Evolutionary conservation across 1,140 invertebrate species (phyloP), one percentile per base, ranked within the genome.

Genomic region (Brachionus paranguensis): DNA sequence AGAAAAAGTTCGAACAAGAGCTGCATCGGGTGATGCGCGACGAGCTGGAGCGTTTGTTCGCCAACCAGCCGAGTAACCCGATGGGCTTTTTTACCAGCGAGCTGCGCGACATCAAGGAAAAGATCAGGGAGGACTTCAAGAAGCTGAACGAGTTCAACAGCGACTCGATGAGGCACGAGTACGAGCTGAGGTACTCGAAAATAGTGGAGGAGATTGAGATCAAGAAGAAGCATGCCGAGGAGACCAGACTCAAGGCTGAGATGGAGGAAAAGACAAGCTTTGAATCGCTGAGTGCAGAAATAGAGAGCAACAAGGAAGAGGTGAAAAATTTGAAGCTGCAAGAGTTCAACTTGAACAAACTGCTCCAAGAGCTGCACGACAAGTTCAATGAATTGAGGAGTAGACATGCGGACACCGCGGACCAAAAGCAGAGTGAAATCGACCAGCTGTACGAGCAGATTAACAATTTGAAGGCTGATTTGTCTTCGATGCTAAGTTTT

Each of bases 1-100:
- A 64, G 33, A 81, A 81, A 81, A 81, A 81, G 41, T 81, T 81
- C 64, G 78, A 81, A 24, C 53, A 64, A 64, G 78, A 81, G 41
- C 43, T 81, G 24, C 43, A 64, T 47, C 50, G 78, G 7, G 20
- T 81, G 2, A 81, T 81, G 78, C 50, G 78, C 29, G 78, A 81
- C 17, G 53, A 81, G 41, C 37, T 81, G 0, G 78, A 81, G 27
- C 24, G 53, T 0, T 41, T 81, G 24, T 60, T 64, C 27, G 12
- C 41, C 12, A 45, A 41, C 37, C 50, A 79, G 29, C 12, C 4
- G 0, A 12, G 12, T 7, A 68, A 68, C n/a, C 72, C 72, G 10
- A 50, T 50, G 43, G 27, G 53, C 0, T 81, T 81, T 17, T 81
- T 64, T 64, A 64, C 53, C 3, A 60, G 17, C 11, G 53, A 81